These are phyloP conservation scores for Podarcis raffonei DNA, from an alignment of 2,113 vertebrate genomes.

Conservation along the genomic window DNA sequence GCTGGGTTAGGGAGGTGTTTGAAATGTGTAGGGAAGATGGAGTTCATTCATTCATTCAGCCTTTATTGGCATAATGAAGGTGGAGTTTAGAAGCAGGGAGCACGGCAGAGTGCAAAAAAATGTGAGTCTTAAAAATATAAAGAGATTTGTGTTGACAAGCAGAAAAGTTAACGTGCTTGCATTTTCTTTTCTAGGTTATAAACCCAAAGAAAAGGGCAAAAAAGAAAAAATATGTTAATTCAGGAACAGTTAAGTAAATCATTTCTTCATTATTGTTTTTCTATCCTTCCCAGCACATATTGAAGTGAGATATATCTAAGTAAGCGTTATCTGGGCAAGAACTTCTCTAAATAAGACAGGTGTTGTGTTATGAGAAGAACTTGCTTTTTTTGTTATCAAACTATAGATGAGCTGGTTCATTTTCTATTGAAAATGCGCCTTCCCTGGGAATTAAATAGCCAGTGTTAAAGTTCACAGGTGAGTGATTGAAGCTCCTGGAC, in stretches of 20 bases:
- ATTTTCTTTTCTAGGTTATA: constrained; percentile 84
- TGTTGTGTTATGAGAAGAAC: background rate
- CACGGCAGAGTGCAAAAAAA: background rate
- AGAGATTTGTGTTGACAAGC: background rate
- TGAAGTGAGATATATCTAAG: constrained; percentile 9
- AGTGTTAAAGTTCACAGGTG: background rate
- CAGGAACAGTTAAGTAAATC: constrained; percentile 92
- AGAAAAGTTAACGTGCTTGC: constrained; percentile 28
- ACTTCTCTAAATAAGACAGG: too few relatives aligned
- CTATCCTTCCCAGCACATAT: background rate
- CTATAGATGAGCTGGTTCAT: background rate
- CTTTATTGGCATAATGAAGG: background rate
- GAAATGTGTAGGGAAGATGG: background rate
- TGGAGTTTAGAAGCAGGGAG: background rate
- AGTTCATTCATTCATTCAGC: background rate
- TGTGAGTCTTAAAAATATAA: background rate
- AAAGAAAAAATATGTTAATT: constrained; percentile 98
- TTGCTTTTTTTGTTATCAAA: background rate
- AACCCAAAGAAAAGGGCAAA: constrained; percentile 97
- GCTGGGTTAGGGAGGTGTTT: background rate
- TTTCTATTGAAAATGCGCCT: background rate
- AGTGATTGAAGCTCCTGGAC: background rate
- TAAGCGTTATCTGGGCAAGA: background rate
- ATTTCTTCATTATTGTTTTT: constrained; percentile 29
- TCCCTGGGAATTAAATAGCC: background rate